Conservation (phyloP, 1,140 invertebrate species). For the Danaus melanippus region DNA sequence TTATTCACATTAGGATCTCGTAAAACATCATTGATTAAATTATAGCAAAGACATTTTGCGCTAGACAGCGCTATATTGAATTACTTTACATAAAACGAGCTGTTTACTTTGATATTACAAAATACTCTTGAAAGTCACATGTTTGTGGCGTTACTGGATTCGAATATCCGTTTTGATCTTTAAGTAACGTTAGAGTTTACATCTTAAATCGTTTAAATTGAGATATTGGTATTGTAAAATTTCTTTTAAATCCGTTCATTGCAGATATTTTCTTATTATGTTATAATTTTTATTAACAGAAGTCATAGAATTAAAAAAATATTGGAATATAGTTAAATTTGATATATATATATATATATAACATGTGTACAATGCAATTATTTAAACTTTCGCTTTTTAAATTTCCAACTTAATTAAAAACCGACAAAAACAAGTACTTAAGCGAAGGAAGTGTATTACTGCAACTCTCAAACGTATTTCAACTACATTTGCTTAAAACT, state of each 20-base stretch:
- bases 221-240: too few relatives aligned
- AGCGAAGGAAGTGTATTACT: constrained; percentile 37
- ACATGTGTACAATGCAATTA: neutral
- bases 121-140: constrained; percentile 33
- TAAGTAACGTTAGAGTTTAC: constrained; percentile 12
- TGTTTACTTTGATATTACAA: constrained; percentile 33
- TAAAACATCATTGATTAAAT: constrained; percentile 17
- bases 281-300: too few relatives aligned
- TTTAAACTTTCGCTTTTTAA: neutral
- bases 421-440: constrained; percentile 32
- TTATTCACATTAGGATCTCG: constrained; percentile 9
- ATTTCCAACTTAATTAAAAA: constrained; percentile 27
- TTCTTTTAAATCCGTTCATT: too few relatives aligned
- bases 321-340: constrained; percentile 6
- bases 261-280: too few relatives aligned
- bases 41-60: constrained; percentile 15
- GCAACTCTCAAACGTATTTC: constrained; percentile 43
- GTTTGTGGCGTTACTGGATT: constrained; percentile 28
- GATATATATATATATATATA: constrained; percentile 1
- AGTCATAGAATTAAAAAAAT: neutral
- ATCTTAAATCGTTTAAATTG: too few relatives aligned
- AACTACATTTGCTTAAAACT: constrained; percentile 51
- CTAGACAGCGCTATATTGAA: constrained; percentile 18
- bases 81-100: constrained; percentile 19
- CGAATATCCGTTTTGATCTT: constrained; percentile 26